Evolutionary conservation across 2,113 vertebrate species (phyloP), one percentile per base, ranked within the genome.

Genomic region (Azemiops feae): DNA sequence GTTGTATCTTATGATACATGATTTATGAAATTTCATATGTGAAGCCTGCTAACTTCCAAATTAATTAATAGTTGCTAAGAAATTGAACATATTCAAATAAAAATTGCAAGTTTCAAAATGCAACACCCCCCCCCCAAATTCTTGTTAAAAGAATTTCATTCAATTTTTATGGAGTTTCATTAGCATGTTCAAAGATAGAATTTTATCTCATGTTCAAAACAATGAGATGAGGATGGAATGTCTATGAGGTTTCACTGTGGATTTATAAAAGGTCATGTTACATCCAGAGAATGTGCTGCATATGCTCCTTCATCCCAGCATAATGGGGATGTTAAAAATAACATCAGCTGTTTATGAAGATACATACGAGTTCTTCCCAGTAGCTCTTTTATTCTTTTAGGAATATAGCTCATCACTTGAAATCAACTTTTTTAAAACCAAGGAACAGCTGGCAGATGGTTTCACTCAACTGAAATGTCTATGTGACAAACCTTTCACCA

Each of bases 261-360:
- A 89, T 92, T 93, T 90, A 53, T 93, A 57, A 86, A 93, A 90
- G 69, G 45, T 90, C 89, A 90, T 58, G 60, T 93, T 93, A 87
- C 74, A 90, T 50, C 54, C 53, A 86, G 43, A 90, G 92, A 93
- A 93, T 90, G 92, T 85, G 58, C 39, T 60, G 5, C 22, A 90
- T n/a, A 86, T 87, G 88, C 53, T 89, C 2, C 4, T 7, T 12
- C 85, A 93, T 87, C 86, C 89, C 93, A 92, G 43, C 18, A 87
- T 30, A 58, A 94, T 93, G n/a, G 52, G 91, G 74, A 53, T 74
- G 94, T 93, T 91, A 45, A 85, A 58, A 91, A 92, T 88, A n/a
- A 18, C 2, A 52, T 2, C 23, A 92, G 90, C 60, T 94, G 85
- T 52, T 16, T 34, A 30, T 39, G 43, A 25, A 81, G 3, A 86